Percentiles rank a stretch among this genome's conserved stretches.
These are phyloP conservation scores for Heteromormyrus szaboi DNA, from an alignment of 2,797 vertebrate species.

Conservation along the genomic window DNA sequence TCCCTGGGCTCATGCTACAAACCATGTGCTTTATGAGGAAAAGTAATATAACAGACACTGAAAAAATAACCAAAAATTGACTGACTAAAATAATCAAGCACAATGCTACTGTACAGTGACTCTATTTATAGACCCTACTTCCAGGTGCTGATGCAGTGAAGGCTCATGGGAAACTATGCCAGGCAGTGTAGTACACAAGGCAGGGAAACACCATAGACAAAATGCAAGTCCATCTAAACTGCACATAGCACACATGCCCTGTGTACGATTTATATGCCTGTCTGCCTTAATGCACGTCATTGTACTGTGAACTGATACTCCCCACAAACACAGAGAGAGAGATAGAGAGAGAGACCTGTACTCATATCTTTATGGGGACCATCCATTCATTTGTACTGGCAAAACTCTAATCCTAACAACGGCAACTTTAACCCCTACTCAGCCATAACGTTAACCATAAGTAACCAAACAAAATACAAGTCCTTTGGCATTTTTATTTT, in stretches of 20 bases:
- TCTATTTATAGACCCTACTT: neutral
- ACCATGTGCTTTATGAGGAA: neutral
- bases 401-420: neutral
- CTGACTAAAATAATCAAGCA: neutral
- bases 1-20: neutral
- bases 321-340: neutral
- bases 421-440: neutral
- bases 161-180: neutral
- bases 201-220: neutral
- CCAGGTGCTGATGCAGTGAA: neutral
- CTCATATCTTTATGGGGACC: neutral
- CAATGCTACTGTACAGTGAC: neutral
- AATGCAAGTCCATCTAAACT: neutral
- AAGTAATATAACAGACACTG: neutral
- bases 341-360: neutral
- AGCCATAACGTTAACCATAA: neutral
- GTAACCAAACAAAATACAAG: neutral
- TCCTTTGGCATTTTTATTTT: neutral
- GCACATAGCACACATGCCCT: neutral
- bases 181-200: neutral
- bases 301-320: neutral
- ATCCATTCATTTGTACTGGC: neutral
- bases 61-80: neutral
- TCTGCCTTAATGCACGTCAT: neutral
- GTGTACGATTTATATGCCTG: neutral